A percentile compares a stretch with the other conserved stretches of the same genome.
phyloP scores from a whole-genome alignment of 2,888 invertebrate species.

The Gerris lacustris region DNA sequence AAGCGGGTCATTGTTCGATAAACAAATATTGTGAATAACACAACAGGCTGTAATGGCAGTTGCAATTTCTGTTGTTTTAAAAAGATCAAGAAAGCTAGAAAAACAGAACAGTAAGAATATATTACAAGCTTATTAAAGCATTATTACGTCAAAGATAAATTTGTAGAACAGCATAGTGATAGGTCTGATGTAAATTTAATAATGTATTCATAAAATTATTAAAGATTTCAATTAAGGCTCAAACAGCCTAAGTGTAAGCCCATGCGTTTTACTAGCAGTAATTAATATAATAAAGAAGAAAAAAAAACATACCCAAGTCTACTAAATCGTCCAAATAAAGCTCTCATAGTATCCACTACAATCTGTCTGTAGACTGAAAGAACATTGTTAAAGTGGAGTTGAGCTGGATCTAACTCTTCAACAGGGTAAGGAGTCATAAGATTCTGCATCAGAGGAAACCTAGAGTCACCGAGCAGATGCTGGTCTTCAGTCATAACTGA shows the following conservation, averaged over 20 bases:
- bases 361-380: not conserved
- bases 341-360: not conserved
- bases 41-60: not conserved
- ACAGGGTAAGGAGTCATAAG: not conserved
- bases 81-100: constrained; percentile 1
- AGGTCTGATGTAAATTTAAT: no score
- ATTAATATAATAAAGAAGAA: not conserved
- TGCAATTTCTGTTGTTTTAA: constrained; percentile 3
- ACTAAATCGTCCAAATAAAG: not conserved
- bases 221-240: no score
- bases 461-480: not conserved
- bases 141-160: no score
- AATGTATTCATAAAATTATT: no score
- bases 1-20: not conserved
- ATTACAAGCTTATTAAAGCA: no score
- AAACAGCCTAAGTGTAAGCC: no score
- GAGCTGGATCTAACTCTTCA: not conserved
- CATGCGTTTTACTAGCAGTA: not conserved
- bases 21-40: constrained; percentile 1
- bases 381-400: not conserved
- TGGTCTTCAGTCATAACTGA: not conserved
- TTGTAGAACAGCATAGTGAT: no score
- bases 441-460: not conserved
- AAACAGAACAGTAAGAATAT: not conserved
- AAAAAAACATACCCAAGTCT: not conserved